phyloP scores from a whole-genome alignment of 1,140 invertebrate genomes.

The Microplitis mediator region DNA sequence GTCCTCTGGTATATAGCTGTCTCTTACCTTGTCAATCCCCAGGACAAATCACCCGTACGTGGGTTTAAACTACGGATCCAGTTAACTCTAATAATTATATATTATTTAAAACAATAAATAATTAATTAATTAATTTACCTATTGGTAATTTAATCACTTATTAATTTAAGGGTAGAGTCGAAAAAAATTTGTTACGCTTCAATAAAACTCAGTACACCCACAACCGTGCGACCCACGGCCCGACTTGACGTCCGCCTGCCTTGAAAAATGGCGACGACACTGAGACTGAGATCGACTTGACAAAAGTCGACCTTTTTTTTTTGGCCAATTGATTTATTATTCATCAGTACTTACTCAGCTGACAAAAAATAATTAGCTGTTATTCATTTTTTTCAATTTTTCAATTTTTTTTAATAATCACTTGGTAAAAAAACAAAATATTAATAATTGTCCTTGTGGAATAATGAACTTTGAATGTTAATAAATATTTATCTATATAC shows the following conservation, averaged over 20 bases:
- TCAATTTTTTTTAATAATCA: too few relatives aligned
- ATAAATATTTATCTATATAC: not conserved
- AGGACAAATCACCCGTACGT: too few relatives aligned
- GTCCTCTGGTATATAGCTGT: too few relatives aligned
- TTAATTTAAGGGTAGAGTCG: not conserved
- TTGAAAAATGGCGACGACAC: slow-evolving; percentile 27
- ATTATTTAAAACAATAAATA: too few relatives aligned
- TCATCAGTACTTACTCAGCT: not conserved
- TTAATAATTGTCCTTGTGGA: not conserved
- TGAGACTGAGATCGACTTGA: slow-evolving; percentile 2
- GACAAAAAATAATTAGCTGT: too few relatives aligned
- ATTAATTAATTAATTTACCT: not conserved
- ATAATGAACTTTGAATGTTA: not conserved
- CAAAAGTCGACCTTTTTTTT: not conserved
- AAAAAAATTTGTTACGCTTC: not conserved
- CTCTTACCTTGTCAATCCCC: too few relatives aligned
- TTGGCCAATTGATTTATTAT: not conserved
- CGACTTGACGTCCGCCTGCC: slow-evolving; percentile 19
- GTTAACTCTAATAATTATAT: too few relatives aligned
- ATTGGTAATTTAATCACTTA: not conserved
- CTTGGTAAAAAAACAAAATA: not conserved
- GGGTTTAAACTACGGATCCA: too few relatives aligned
- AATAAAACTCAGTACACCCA: not conserved
- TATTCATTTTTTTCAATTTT: too few relatives aligned
- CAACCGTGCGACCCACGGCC: not conserved